A percentile compares a stretch with the other conserved stretches of the same genome.
Evolutionary conservation across 2,113 vertebrate genomes (phyloP).

Genomic region (Anthoscopus minutus): DNA sequence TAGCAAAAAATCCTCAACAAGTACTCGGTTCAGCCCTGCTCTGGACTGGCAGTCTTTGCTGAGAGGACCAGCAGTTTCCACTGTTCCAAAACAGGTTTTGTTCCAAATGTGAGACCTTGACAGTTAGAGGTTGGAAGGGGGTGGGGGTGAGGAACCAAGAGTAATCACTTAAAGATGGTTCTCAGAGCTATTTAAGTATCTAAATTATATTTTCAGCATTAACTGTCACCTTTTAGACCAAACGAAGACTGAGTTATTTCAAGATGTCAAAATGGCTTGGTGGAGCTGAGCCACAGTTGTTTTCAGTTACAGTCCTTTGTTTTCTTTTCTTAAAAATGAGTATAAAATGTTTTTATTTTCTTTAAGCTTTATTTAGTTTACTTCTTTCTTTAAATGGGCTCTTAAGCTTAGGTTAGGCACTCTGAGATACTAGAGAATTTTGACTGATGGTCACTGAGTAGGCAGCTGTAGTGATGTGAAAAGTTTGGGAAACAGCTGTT

Average conservation of each 20-base stretch:
- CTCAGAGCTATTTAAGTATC: neutral
- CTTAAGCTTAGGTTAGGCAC: neutral
- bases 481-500: neutral
- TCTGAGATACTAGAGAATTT: neutral
- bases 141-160: neutral
- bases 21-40: neutral
- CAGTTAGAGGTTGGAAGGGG: neutral
- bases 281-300: neutral
- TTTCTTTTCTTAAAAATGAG: neutral
- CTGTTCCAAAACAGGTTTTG: neutral
- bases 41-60: neutral
- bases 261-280: neutral
- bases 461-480: neutral
- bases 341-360: neutral
- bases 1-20: neutral
- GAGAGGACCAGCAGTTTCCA: neutral
- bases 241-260: neutral
- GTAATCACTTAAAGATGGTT: neutral
- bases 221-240: neutral
- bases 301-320: neutral
- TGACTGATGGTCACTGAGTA: neutral
- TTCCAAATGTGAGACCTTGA: neutral
- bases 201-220: neutral
- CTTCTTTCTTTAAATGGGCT: neutral
- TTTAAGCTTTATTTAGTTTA: neutral